Percentiles rank a stretch among this genome's conserved stretches.
These are phyloP conservation scores for Neoaliturus tenellus DNA, from an alignment of 2,888 invertebrate genomes.

Conservation along the genomic window DNA sequence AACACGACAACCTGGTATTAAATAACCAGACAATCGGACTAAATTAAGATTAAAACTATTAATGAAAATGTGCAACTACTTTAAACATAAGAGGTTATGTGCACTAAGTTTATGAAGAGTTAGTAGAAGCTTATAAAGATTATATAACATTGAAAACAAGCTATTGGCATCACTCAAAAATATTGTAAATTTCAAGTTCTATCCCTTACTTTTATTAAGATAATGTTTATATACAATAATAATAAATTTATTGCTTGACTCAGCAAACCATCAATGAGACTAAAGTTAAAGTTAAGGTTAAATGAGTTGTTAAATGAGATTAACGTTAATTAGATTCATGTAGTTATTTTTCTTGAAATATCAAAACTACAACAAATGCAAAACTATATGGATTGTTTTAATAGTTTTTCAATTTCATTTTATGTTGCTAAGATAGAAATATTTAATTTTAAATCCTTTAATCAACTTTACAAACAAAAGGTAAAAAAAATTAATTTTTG, in stretches of 20 bases:
- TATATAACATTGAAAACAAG: conserved; percentile 16
- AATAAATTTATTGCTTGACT: background rate
- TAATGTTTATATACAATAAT: conserved; percentile 1
- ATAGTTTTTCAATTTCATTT: too few relatives aligned
- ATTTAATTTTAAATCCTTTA: too few relatives aligned
- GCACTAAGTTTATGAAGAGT: conserved; percentile 14
- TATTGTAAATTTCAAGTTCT: background rate
- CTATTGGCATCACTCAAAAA: background rate
- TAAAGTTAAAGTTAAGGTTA: too few relatives aligned
- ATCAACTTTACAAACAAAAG: too few relatives aligned
- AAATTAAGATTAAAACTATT: conserved; percentile 8
- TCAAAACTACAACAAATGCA: too few relatives aligned
- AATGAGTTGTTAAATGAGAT: too few relatives aligned
- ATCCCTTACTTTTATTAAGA: too few relatives aligned
- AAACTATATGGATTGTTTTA: too few relatives aligned
- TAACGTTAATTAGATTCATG: too few relatives aligned
- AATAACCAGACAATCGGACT: background rate
- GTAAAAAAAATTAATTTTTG: too few relatives aligned
- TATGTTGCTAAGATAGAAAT: too few relatives aligned
- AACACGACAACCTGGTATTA: background rate
- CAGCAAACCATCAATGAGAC: background rate
- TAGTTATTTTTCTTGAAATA: too few relatives aligned
- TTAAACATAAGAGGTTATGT: conserved; percentile 40
- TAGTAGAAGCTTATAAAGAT: background rate
- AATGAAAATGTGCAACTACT: conserved; percentile 18